Evolutionary conservation across 2,888 invertebrate genomes (phyloP).

Genomic region (Meiosimyza platycephala): DNA sequence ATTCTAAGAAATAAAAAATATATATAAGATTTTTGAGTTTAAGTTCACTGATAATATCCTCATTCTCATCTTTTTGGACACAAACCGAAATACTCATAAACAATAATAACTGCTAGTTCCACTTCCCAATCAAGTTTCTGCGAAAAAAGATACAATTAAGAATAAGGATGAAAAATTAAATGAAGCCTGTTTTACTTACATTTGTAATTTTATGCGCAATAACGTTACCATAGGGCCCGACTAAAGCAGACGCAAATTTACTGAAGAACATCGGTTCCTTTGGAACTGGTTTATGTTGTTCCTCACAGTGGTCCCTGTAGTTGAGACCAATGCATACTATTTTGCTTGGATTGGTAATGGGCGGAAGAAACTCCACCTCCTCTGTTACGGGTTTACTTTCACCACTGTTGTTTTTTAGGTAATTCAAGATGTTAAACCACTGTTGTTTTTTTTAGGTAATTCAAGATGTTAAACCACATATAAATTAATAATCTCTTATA

Average conservation of each 20-base stretch:
- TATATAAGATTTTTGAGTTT: no score
- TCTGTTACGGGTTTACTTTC: constrained; percentile 45
- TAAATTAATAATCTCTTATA: no score
- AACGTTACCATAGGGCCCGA: constrained; percentile 79
- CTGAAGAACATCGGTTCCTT: constrained; percentile 87
- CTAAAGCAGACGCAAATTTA: constrained; percentile 84
- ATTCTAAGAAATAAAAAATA: no score
- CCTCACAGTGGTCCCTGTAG: constrained; percentile 86
- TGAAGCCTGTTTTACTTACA: constrained; percentile 65
- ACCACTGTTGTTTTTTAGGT: no score
- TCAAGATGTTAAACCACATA: no score
- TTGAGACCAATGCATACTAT: constrained; percentile 88
- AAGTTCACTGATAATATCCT: no score
- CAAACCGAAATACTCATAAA: no score
- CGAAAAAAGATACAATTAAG: constrained; percentile 34
- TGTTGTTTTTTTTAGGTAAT: no score
- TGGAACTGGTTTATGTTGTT: constrained; percentile 80
- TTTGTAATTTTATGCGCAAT: constrained; percentile 73
- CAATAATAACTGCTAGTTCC: constrained; percentile 76
- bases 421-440: no score
- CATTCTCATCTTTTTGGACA: no score
- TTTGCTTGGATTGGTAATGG: constrained; percentile 84
- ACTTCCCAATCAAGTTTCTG: constrained; percentile 91
- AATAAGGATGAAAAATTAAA: background rate
- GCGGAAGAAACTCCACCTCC: constrained; percentile 70